A percentile compares a stretch with the other conserved stretches of the same genome.
phyloP scores from a whole-genome alignment of 2,888 invertebrate genomes.

The Phyllotreta cruciferae region DNA sequence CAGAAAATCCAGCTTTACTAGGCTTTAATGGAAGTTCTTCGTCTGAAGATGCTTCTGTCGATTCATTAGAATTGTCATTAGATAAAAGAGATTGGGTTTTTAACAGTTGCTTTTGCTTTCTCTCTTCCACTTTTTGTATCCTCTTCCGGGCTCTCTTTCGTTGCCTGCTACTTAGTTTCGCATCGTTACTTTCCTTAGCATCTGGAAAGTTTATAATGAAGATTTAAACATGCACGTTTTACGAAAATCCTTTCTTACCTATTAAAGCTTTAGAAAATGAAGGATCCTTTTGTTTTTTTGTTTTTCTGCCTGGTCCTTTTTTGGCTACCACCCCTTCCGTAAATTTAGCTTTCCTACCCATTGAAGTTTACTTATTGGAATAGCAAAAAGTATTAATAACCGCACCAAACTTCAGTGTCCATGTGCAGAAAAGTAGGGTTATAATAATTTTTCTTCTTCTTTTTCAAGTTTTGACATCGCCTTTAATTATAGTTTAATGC shows the following conservation, averaged over 20 bases:
- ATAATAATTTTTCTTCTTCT: too few relatives aligned
- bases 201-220: slow-evolving; percentile 50
- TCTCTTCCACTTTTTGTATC: slow-evolving; percentile 45
- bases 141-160: slow-evolving; percentile 50
- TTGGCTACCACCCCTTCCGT: slow-evolving; percentile 71
- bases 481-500: too few relatives aligned
- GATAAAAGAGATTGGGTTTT: slow-evolving; percentile 1
- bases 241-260: slow-evolving; percentile 53
- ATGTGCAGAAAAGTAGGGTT: too few relatives aligned
- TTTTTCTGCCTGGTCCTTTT: slow-evolving; percentile 85
- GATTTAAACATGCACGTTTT: slow-evolving; percentile 4
- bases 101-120: slow-evolving; percentile 44
- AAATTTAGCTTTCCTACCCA: slow-evolving; percentile 89
- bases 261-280: slow-evolving; percentile 67
- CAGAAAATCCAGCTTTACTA: slow-evolving; percentile 66
- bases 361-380: slow-evolving; percentile 53
- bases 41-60: slow-evolving; percentile 46
- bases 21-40: slow-evolving; percentile 47
- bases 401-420: too few relatives aligned
- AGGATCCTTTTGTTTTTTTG: slow-evolving; percentile 87
- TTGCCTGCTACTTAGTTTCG: slow-evolving; percentile 67
- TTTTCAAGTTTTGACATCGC: background rate
- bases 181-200: slow-evolving; percentile 60
- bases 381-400: background rate
- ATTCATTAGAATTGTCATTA: slow-evolving; percentile 34